Evolutionary conservation across 2,888 invertebrate genomes (phyloP), one percentile per base, ranked within the genome.

Genomic region (Synergus laeviventris): DNA sequence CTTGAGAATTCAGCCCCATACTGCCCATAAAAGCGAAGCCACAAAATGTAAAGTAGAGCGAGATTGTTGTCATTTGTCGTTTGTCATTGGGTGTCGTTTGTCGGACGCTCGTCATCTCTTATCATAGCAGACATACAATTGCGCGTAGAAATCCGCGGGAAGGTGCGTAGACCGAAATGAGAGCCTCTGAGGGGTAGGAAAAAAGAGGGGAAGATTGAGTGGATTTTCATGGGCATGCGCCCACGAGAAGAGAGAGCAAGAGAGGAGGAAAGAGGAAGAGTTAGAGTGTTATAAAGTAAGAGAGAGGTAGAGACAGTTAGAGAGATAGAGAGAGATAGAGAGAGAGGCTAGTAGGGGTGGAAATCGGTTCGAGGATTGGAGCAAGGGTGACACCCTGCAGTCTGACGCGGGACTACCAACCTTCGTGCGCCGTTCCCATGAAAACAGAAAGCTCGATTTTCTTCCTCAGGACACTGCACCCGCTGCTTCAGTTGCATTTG

Each of bases 381-480:
- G 45, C 86, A 84, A 89, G 89, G 90, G 90, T 89, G 90, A 90
- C 91, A 91, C 90, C 90, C 91, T 90, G 90, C 89, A 90, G 91
- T 90, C 89, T 85, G 86, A 86, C 88, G 88, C 89, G 89, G 88
- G 88, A 88, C 85, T 86, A 85, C 84, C 82, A 85, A 83, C 84
- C 86, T 86, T 84, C 85, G 85, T 78, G 76, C 73, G 59, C 77
- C 77, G 81, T 80, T 82, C 81, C 82, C 80, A 81, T 80, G 81
- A 82, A 78, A 77, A 81, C 80, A 78, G 80, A 80, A 82, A 82
- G 78, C 82, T 82, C 81, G 81, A 80, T 82, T 80, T 80, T 78
- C 80, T 77, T 79, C 80, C 78, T 81, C 45, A 79, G 79, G 82
- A 77, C 82, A 82, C 77, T 82, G 81, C 82, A 81, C 83, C 81